Conservation (phyloP, 2,113 vertebrate genomes). For the Labeo catla region DNA sequence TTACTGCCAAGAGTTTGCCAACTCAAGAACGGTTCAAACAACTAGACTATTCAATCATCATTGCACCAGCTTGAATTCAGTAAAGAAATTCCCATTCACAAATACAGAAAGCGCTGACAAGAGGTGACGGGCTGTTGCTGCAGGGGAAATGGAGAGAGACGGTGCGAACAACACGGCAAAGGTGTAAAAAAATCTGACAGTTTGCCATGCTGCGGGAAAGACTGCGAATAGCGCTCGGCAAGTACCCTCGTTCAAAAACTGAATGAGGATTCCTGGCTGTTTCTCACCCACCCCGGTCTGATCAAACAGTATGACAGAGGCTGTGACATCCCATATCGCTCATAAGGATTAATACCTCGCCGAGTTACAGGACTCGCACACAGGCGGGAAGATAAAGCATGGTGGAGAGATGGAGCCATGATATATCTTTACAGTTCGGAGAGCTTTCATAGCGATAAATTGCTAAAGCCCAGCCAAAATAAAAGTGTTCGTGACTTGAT, state of each 20-base stretch:
- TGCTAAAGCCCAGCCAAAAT: constrained; percentile 22
- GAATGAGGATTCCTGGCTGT: constrained; percentile 21
- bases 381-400: constrained; percentile 51
- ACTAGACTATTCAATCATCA: not conserved
- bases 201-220: not conserved
- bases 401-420: constrained; percentile 27
- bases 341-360: constrained; percentile 57
- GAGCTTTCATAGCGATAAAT: constrained; percentile 37
- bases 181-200: constrained; percentile 6
- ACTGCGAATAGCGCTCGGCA: constrained; percentile 1
- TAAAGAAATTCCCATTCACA: not conserved
- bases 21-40: not conserved
- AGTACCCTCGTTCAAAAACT: constrained; percentile 14
- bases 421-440: constrained; percentile 49
- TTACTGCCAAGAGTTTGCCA: not conserved
- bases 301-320: constrained; percentile 59
- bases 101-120: not conserved
- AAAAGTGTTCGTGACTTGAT: constrained; percentile 21
- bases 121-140: not conserved
- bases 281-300: constrained; percentile 41
- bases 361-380: constrained; percentile 22
- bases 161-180: not conserved
- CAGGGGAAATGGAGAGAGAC: not conserved
- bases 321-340: constrained; percentile 53
- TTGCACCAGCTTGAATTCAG: not conserved